Evolutionary conservation across 1,140 invertebrate genomes (phyloP).

Genomic region (Drosophila sp.): DNA sequence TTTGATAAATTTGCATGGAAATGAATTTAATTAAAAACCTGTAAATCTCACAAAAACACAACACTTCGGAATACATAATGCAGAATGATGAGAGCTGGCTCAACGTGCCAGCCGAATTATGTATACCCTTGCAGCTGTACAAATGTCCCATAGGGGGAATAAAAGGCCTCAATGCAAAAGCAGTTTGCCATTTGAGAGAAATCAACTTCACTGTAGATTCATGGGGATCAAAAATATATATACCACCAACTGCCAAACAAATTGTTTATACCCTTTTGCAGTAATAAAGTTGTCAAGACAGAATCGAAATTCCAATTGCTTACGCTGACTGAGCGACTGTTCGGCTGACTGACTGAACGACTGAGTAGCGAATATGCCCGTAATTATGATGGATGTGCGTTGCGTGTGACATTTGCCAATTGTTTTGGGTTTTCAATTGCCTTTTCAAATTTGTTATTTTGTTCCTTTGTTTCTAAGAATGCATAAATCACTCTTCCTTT

Average conservation of each 20-base stretch:
- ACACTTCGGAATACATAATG: conserved; percentile 22
- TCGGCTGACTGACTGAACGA: neutral
- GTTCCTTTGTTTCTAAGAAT: conserved; percentile 47
- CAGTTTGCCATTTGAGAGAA: no score
- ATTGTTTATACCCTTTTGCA: neutral
- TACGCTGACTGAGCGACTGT: conserved; percentile 15
- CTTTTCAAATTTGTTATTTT: conserved; percentile 35
- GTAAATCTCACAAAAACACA: conserved; percentile 64
- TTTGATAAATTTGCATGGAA: conserved; percentile 65
- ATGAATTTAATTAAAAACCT: conserved; percentile 81
- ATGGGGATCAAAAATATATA: neutral
- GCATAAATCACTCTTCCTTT: conserved; percentile 52
- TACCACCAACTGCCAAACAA: neutral
- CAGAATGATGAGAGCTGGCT: neutral
- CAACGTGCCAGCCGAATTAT: neutral
- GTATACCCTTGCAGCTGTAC: neutral
- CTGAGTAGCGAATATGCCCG: conserved; percentile 34
- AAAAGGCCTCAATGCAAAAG: no score
- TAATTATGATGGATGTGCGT: conserved; percentile 73
- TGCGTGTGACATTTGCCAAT: conserved; percentile 65
- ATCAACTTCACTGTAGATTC: no score
- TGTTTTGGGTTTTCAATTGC: conserved; percentile 45
- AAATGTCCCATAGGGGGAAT: no score
- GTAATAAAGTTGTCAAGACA: conserved; percentile 63
- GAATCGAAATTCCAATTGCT: conserved; percentile 5